A percentile compares a stretch with the other conserved stretches of the same genome.
These are phyloP conservation scores for Hydrochoerus hydrochaeris DNA, from an alignment of 2,113 vertebrate species.

Conservation along the genomic window DNA sequence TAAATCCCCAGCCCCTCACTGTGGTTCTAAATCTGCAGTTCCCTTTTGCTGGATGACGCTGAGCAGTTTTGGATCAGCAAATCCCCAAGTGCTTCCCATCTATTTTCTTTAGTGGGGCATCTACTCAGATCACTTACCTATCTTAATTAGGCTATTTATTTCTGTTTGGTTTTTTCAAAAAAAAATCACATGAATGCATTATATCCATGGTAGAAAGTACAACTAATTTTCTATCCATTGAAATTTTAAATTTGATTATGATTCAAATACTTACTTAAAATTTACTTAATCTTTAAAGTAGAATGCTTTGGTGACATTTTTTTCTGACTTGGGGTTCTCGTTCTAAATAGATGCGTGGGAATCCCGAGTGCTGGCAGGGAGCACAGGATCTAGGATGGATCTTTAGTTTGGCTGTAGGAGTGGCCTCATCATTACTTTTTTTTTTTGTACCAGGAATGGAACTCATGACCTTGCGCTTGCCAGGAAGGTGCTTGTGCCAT, in stretches of 20 bases:
- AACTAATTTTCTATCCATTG: background rate
- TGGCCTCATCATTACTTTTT: background rate
- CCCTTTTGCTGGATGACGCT: background rate
- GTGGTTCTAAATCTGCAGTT: background rate
- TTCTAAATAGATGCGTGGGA: background rate
- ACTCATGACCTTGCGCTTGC: too few relatives aligned
- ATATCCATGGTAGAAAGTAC: background rate
- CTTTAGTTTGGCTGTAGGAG: background rate
- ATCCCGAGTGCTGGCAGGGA: background rate
- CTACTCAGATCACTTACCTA: background rate
- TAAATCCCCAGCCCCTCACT: too few relatives aligned
- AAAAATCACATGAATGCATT: background rate
- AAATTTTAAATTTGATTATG: background rate
- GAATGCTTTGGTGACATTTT: background rate
- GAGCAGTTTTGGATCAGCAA: background rate
- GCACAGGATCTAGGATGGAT: background rate
- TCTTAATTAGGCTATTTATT: background rate
- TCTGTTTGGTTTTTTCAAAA: background rate
- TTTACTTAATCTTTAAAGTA: background rate
- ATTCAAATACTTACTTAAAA: background rate
- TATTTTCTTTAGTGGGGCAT: background rate
- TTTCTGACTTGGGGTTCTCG: background rate
- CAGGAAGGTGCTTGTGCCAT: too few relatives aligned
- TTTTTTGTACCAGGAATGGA: too few relatives aligned
- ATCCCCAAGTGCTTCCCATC: background rate